Evolutionary conservation across 2,113 vertebrate genomes (phyloP).

Genomic region (Paracanthobrama guichenoti): DNA sequence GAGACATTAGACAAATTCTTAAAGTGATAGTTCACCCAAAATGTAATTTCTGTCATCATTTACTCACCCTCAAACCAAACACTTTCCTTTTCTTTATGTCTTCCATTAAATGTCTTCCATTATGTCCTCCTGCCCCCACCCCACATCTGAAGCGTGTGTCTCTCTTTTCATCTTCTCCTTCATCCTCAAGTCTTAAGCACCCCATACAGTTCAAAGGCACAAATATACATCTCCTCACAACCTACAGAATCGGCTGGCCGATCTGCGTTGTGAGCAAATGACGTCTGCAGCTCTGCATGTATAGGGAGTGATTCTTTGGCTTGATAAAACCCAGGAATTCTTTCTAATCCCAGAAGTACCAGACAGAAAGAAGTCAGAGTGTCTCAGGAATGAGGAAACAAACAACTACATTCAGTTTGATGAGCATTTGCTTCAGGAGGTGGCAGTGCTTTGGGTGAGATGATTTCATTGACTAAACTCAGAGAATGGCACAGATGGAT

Average conservation of each 20-base stretch:
- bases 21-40: not conserved
- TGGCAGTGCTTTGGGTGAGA: slow-evolving; percentile 60
- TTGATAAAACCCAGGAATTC: slow-evolving; percentile 74
- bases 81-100: too few species aligned
- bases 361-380: slow-evolving; percentile 70
- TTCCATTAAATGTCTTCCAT: too few species aligned
- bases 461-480: slow-evolving; percentile 54
- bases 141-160: not conserved
- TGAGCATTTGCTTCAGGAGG: slow-evolving; percentile 47
- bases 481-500: slow-evolving; percentile 41
- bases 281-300: slow-evolving; percentile 50
- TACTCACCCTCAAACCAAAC: too few species aligned
- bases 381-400: slow-evolving; percentile 59
- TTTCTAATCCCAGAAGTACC: slow-evolving; percentile 62
- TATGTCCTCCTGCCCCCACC: too few species aligned
- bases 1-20: not conserved
- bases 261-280: slow-evolving; percentile 28
- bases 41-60: too few species aligned
- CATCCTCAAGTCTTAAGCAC: slow-evolving; percentile 14
- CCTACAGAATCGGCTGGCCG: not conserved
- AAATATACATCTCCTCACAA: slow-evolving; percentile 3
- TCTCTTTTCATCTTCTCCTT: slow-evolving; percentile 16
- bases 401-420: slow-evolving; percentile 48
- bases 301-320: slow-evolving; percentile 58
- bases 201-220: slow-evolving; percentile 39